These are phyloP conservation scores for Gryllus longicercus DNA, from an alignment of 2,888 invertebrate genomes.

Conservation along the genomic window DNA sequence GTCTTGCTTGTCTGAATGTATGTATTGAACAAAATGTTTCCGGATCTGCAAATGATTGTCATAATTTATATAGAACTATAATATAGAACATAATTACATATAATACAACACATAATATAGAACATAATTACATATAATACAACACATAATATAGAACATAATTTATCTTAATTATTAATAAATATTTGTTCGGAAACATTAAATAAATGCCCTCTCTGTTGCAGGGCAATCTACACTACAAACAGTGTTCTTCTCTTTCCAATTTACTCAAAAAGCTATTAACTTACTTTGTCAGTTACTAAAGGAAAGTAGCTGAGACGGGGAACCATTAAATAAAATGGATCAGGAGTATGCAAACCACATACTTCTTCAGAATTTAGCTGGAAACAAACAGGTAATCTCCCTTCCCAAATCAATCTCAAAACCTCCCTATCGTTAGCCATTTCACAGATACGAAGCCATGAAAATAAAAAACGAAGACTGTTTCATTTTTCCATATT, in stretches of 20 bases:
- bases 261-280: neutral
- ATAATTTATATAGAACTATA: neutral
- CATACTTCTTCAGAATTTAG: conserved; percentile 84
- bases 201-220: no score
- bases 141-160: no score
- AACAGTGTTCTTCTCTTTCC: neutral
- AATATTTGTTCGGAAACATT: no score
- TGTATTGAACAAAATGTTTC: conserved; percentile 80
- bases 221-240: conserved; percentile 1
- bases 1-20: conserved; percentile 75
- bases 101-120: no score
- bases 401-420: conserved; percentile 93
- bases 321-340: conserved; percentile 90
- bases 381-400: conserved; percentile 89
- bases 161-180: no score
- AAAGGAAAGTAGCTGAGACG: conserved; percentile 91
- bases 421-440: conserved; percentile 93
- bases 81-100: no score
- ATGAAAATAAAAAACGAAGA: no score
- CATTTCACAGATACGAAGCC: conserved; percentile 54
- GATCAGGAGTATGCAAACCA: conserved; percentile 86
- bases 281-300: conserved; percentile 84
- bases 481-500: no score
- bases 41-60: conserved; percentile 60
- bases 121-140: no score